These are phyloP conservation scores for Medauroidea extradentata DNA, from an alignment of 1,140 invertebrate genomes.

Conservation along the genomic window DNA sequence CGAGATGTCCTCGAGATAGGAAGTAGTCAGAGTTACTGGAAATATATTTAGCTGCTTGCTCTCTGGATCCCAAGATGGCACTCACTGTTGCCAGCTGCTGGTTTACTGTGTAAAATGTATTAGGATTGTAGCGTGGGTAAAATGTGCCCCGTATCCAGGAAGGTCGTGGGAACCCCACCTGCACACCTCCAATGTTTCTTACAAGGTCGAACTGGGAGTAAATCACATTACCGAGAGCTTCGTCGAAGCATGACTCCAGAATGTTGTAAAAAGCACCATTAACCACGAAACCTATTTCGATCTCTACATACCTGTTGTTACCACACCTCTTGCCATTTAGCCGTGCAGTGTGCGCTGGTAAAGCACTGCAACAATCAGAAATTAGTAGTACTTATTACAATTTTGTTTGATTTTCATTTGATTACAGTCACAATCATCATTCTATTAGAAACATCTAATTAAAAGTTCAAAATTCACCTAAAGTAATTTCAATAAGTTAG, in stretches of 20 bases:
- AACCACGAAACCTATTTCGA: conserved; percentile 21
- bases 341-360: conserved; percentile 14
- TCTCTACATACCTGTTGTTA: conserved; percentile 8
- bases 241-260: conserved; percentile 24
- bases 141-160: conserved; percentile 27
- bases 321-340: conserved; percentile 16
- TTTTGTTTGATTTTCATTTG: no score
- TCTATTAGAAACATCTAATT: no score
- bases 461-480: no score
- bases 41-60: conserved; percentile 35
- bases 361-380: conserved; percentile 3
- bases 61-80: conserved; percentile 31
- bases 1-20: conserved; percentile 43
- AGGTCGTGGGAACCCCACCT: conserved; percentile 16
- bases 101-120: conserved; percentile 23
- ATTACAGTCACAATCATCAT: no score
- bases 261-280: conserved; percentile 16
- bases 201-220: conserved; percentile 16
- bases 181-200: conserved; percentile 14
- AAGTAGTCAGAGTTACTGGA: conserved; percentile 23
- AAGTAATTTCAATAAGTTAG: no score
- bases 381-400: no score
- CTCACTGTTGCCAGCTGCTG: conserved; percentile 20
- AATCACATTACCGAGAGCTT: conserved; percentile 11
- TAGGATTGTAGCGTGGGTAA: conserved; percentile 23